phyloP scores from a whole-genome alignment of 2,888 invertebrate species.

The Acrocyrtus sp. region DNA sequence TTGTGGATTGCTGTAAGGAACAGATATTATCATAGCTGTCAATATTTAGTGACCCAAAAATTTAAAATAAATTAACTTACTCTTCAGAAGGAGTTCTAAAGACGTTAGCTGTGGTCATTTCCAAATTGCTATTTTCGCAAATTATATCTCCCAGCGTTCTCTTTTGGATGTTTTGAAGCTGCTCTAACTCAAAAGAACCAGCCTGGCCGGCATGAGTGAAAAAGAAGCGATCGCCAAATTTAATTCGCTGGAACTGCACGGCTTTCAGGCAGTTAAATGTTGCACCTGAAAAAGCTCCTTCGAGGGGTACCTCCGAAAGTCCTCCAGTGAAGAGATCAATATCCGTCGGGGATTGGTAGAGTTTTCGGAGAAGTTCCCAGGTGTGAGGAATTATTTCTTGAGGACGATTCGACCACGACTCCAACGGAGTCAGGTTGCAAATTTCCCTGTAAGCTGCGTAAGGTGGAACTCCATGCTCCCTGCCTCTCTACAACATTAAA shows the following conservation, averaged over 20 bases:
- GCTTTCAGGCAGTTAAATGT: constrained; percentile 84
- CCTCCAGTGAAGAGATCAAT: constrained; percentile 88
- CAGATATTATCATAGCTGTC: neutral
- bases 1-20: constrained; percentile 31
- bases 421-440: constrained; percentile 53
- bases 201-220: constrained; percentile 54
- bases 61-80: constrained; percentile 16
- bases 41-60: neutral
- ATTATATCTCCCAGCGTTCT: constrained; percentile 58
- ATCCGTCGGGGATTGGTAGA: constrained; percentile 69
- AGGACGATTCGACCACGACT: constrained; percentile 54
- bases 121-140: constrained; percentile 60
- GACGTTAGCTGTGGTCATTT: constrained; percentile 52
- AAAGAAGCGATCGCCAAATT: constrained; percentile 60
- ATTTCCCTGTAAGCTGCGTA: constrained; percentile 60
- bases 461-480: constrained; percentile 58
- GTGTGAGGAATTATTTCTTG: constrained; percentile 58
- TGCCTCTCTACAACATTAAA: no score
- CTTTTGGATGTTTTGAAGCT: constrained; percentile 42
- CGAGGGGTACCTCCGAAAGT: constrained; percentile 80
- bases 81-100: constrained; percentile 40
- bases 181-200: constrained; percentile 53
- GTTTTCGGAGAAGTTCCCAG: constrained; percentile 51
- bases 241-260: constrained; percentile 58
- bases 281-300: constrained; percentile 86